Base-by-base conservation (phyloP, 2,113 vertebrate genomes). In the Pomatostomus ruficeps region DNA sequence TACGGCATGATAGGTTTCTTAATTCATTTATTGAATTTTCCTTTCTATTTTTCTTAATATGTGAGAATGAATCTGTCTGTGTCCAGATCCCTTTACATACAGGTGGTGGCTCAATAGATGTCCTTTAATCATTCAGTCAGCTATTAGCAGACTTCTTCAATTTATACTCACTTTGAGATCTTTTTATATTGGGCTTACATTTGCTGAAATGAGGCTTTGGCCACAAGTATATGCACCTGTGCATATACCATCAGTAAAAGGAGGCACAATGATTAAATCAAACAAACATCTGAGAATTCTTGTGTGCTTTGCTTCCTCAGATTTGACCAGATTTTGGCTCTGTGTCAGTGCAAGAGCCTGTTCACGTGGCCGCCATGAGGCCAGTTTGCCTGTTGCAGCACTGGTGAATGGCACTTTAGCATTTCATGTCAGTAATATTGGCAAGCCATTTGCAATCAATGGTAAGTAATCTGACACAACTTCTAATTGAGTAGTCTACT, bases 381-480 rank as follows among this genome's bases (percentile, higher is more conserved):
- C 12, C 67, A 77, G 46, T 92, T 85, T 79, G 35, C 85, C 76
- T 80, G 1, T 36, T 79, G 67, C 74, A 58, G 13, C 65, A 87
- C 94, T 33, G 31, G 21, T 65, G 52, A 96, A 79, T 92, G 93
- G 76, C 91, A 91, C 71, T 87, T 96, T 96, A 96, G 91, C 23
- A 14, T 55, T 89, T 93, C 24, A 18, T 76, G 65, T 77, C 65
- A 95, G 85, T 71, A 82, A 43, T 96, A 91, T 89, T 91, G 88
- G 70, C 78, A 90, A 87, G 67, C 71, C 89, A 61, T 92, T 93
- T 96, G 74, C 95, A 95, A 82, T 97, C 91, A 95, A 83, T 95
- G 92, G 36, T 67, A 91, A 93, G 51, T 55, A 89, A 55, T 90
- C 77, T 83, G 90, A 94, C 81, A 88, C 42, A 78, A 63, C 38